Conservation (phyloP, 2,888 invertebrate species). For the Creontiades dilutus region DNA sequence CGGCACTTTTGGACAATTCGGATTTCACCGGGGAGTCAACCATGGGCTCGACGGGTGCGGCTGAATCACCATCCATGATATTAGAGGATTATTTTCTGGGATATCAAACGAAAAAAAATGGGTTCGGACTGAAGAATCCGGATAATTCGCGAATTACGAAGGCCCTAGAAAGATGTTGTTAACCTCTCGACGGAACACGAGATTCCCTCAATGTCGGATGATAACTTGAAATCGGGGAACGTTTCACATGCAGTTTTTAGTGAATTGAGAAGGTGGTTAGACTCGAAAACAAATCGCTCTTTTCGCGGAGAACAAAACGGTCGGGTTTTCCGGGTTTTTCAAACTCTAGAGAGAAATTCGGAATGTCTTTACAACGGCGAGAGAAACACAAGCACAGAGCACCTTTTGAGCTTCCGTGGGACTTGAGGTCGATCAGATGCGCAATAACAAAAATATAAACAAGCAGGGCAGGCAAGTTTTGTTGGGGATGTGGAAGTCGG, state of each 20-base stretch:
- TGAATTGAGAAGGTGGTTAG: not conserved
- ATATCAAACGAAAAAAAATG: not conserved
- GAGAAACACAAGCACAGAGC: constrained; percentile 21
- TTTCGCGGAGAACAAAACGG: not conserved
- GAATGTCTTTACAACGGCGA: constrained; percentile 26
- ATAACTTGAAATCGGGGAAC: not conserved
- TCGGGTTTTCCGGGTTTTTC: not conserved
- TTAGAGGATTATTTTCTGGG: not conserved
- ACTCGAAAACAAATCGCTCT: not conserved
- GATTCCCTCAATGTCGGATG: not conserved
- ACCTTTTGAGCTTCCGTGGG: constrained; percentile 31
- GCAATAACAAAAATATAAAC: constrained; percentile 75
- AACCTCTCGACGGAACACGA: constrained; percentile 17
- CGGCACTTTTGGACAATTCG: constrained; percentile 75
- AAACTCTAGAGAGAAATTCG: constrained; percentile 43
- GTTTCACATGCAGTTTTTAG: not conserved
- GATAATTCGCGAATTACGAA: not conserved
- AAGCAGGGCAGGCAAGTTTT: constrained; percentile 51
- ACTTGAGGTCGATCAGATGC: constrained; percentile 72
- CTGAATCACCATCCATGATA: constrained; percentile 70
- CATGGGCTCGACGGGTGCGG: constrained; percentile 56
- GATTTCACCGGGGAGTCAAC: constrained; percentile 59
- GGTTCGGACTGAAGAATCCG: not conserved
- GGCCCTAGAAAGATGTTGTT: not conserved
- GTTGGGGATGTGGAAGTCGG: constrained; percentile 66